These are phyloP conservation scores for Microcebus ravelobensis DNA, from an alignment of 2,113 vertebrate species.

Conservation along the genomic window DNA sequence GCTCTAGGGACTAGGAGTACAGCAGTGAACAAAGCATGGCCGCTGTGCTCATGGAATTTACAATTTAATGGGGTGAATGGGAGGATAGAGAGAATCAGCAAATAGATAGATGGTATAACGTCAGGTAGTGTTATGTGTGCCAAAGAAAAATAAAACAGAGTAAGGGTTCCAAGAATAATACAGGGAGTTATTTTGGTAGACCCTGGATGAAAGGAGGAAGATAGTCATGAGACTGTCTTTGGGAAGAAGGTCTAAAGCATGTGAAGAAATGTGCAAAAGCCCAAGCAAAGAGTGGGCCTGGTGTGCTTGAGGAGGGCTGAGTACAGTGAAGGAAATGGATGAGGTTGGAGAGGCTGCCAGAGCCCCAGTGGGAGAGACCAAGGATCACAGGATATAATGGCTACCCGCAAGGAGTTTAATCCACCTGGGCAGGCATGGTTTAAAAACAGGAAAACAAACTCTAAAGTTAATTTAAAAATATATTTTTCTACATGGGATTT, in stretches of 20 bases:
- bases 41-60: not conserved
- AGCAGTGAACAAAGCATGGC: not conserved
- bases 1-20: not conserved
- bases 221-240: not conserved
- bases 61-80: not conserved
- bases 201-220: not conserved
- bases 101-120: not conserved
- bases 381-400: not conserved
- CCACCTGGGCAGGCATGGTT: not conserved
- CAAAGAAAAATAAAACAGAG: not conserved
- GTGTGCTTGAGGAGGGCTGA: not conserved
- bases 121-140: not conserved
- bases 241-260: not conserved
- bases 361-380: not conserved
- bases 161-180: not conserved
- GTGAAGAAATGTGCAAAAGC: not conserved
- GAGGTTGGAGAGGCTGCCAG: not conserved
- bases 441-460: not conserved
- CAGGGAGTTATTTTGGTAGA: not conserved
- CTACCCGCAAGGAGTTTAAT: not conserved
- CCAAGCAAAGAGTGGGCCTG: too few relatives aligned
- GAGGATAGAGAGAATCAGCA: not conserved
- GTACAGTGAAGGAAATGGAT: not conserved
- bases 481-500: not conserved
- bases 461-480: not conserved